Base-by-base conservation (phyloP, 2,113 vertebrate genomes). In the Procavia capensis region DNA sequence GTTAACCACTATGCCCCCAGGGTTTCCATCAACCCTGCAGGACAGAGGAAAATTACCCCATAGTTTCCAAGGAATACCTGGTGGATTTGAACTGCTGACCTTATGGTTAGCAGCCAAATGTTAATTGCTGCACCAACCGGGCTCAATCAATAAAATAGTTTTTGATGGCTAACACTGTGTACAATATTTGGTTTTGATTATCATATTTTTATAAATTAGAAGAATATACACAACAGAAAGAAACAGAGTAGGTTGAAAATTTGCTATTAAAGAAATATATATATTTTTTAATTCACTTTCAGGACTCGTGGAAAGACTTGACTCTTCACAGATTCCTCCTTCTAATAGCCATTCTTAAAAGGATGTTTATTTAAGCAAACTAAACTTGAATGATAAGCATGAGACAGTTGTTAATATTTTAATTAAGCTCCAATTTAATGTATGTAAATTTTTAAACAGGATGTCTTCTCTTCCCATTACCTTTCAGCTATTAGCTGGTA, bases 401-500 rank as follows among this genome's bases (percentile, higher is more conserved):
- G 47, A 88, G 79, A 34, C 27, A 84, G 4, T 57, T 64, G 6
- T 47, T 50, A 43, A 24, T 83, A 17, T 72, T 83, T 72, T 83
- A 80, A 2, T 75, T 79, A 90, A 84, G 25, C 39, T 85, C 1
- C 7, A 41, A 43, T 24, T 75, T 85, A 24, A 27, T 59, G 9
- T 31, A 34, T 64, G 4, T 80, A 96, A 84, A 7, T 1, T 4
- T 66, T 93, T 92, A 63, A 66, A 36, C 9, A 70, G 29, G 29
- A 27, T 39, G 16, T 41, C 34, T 36, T 90, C n/a, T 74, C 39
- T 94, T 13, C 89, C 90, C 17, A 85, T 96, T 81, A 5, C 0
- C 57, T 85, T n/a, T 59, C 96, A 99, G 99, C 98, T 34, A 97
- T 99, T 72, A 98, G 98, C 0, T 99, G 99, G 99, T 99, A 99